A percentile compares a stretch with the other conserved stretches of the same genome.
Evolutionary conservation across 1,140 invertebrate genomes (phyloP).

Genomic region (Hormaphis cornu): DNA sequence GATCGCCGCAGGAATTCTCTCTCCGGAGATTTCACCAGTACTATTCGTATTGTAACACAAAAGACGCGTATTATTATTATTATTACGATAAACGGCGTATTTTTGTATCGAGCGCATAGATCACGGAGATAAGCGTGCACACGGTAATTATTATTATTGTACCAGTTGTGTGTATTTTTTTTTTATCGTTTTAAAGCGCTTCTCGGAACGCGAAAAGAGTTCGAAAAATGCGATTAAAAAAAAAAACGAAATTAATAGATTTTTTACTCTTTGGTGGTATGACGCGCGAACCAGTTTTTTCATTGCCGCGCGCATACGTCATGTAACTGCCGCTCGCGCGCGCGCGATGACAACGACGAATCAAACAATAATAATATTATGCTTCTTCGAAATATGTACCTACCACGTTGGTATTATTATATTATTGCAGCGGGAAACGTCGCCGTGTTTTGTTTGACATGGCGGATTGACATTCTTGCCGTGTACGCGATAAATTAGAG

Average conservation of each 20-base stretch:
- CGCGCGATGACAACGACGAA: slow-evolving; percentile 7
- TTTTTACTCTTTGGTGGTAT: slow-evolving; percentile 26
- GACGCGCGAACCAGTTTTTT: slow-evolving; percentile 25
- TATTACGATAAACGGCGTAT: too few species aligned
- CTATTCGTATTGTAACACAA: not conserved
- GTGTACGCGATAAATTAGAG: slow-evolving; percentile 19
- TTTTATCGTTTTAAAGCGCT: not conserved
- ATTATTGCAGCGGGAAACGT: not conserved
- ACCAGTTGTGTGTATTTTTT: too few species aligned
- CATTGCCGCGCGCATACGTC: slow-evolving; percentile 18
- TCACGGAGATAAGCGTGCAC: not conserved
- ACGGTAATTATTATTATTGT: not conserved
- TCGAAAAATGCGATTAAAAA: slow-evolving; percentile 11
- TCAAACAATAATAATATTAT: too few species aligned
- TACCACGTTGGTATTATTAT: not conserved
- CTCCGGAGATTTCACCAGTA: too few species aligned
- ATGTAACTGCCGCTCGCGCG: slow-evolving; percentile 10
- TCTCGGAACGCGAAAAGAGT: slow-evolving; percentile 2
- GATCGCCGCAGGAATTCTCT: too few species aligned
- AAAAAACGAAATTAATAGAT: slow-evolving; percentile 24
- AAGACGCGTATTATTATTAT: too few species aligned
- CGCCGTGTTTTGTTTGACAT: too few species aligned
- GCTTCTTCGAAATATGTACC: slow-evolving; percentile 5
- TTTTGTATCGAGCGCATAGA: not conserved
- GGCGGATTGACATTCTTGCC: slow-evolving; percentile 17